Percentiles rank a stretch among this genome's conserved stretches.
Conservation (phyloP, 2,797 vertebrate species). For the Chaetophractus vellerosus region DNA sequence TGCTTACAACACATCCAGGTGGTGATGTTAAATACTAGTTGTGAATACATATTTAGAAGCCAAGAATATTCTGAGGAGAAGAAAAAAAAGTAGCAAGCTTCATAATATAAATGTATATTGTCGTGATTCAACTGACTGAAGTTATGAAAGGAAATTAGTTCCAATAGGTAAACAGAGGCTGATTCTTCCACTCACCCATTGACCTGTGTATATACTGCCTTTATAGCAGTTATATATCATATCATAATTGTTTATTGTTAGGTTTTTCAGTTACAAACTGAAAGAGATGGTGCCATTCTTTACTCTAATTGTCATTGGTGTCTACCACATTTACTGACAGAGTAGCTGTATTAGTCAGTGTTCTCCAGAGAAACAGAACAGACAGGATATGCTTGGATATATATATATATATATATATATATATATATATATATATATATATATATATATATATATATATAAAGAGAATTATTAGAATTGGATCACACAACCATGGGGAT, state of each 20-base stretch:
- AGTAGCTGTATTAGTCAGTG: background rate
- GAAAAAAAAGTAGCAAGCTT: background rate
- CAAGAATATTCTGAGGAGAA: background rate
- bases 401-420: too few species aligned
- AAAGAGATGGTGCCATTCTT: background rate
- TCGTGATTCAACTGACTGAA: background rate
- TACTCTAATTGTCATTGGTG: background rate
- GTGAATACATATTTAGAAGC: background rate
- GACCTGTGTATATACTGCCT: background rate
- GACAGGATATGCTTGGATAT: too few species aligned
- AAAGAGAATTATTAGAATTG: too few species aligned
- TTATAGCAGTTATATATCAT: background rate
- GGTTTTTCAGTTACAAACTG: background rate
- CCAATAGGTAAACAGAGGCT: background rate
- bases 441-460: too few species aligned
- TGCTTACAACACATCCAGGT: background rate
- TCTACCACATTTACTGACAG: background rate
- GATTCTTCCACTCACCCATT: background rate
- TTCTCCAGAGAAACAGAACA: too few species aligned
- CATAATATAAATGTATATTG: background rate
- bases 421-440: too few species aligned
- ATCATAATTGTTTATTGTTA: background rate
- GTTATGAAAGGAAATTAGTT: background rate
- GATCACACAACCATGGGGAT: too few species aligned
- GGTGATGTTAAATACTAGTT: background rate